These are phyloP conservation scores for Platorchestia sp. DNA, from an alignment of 1,140 invertebrate species.

Conservation along the genomic window DNA sequence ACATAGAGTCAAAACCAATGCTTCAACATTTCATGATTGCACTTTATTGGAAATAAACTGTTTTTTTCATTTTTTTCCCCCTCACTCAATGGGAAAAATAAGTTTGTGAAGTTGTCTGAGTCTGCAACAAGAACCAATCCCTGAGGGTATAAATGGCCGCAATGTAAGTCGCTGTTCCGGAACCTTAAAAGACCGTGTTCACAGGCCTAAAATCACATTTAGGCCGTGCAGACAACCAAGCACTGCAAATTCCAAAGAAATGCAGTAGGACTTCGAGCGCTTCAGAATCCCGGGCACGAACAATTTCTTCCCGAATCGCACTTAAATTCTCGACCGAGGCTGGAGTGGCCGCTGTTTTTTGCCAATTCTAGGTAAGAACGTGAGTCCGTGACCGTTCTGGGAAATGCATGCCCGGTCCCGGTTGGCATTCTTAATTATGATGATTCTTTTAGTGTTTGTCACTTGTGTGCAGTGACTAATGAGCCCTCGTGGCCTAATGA, in stretches of 20 bases:
- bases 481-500: neutral
- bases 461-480: neutral
- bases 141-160: neutral
- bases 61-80: too few species aligned
- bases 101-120: neutral
- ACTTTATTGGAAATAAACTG: too few species aligned
- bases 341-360: conserved; percentile 9
- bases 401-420: neutral
- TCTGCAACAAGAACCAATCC: neutral
- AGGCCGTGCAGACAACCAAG: neutral
- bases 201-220: conserved; percentile 25
- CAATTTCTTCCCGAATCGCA: conserved; percentile 34
- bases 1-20: too few species aligned
- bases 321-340: neutral
- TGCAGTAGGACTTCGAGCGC: neutral
- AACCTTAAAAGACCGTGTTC: neutral
- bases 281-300: conserved; percentile 35
- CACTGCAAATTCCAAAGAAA: neutral
- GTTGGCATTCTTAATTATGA: neutral
- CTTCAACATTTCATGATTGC: too few species aligned
- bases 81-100: neutral
- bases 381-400: conserved; percentile 16
- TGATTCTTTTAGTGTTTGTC: neutral
- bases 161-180: neutral
- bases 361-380: conserved; percentile 14